Base-by-base conservation (phyloP, 2,797 vertebrate genomes). In the Coilia nasus region DNA sequence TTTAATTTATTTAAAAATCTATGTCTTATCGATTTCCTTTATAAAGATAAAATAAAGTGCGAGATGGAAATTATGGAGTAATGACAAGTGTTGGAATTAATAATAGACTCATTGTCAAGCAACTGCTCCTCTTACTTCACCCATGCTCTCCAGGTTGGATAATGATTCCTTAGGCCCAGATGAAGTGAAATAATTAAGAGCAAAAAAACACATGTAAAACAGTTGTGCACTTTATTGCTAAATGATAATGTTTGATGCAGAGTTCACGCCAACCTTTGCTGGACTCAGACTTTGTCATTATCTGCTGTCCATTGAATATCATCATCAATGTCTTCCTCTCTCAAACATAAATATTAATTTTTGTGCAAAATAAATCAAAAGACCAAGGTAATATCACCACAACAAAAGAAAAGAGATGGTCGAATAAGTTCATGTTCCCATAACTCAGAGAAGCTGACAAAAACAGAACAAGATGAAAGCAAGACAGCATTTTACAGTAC, bases 171-270 rank as follows among this genome's bases (percentile, higher is more conserved):
- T 21, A 78, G 15, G 19, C 41, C 67, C 7, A 44, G 71, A n/a
- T 71, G 31, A 71, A 71, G 64, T 15, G 31, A 78, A 78, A 78
- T 75, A 78, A 78, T 78, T 78, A 35, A 44, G 41, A 78, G 71
- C 41, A 19, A 78, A 31, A 31, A 78, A 78, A 78, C 67, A 78
- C 71, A 41, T 19, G 71, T 78, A 78, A 78, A 78, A 78, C 86
- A 85, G 81, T 71, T 83, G 88, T 86, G 83, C 62, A 87, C 25
- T 85, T 89, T 90, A 90, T 89, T 89, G 89, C 88, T 89, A 88
- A 90, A 86, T 71, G 59, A 85, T 83, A 85, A 86, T 82, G 83
- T 82, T 85, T 86, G 78, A 85, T 78, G 28, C 82, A 87, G 64
- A 78, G 35, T 31, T 50, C 41, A 87, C 60, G 41, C 23, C 35